Percentiles rank a stretch among this genome's conserved stretches.
Conservation (phyloP, 1,140 invertebrate genomes). For the Neodiprion virginianus region DNA sequence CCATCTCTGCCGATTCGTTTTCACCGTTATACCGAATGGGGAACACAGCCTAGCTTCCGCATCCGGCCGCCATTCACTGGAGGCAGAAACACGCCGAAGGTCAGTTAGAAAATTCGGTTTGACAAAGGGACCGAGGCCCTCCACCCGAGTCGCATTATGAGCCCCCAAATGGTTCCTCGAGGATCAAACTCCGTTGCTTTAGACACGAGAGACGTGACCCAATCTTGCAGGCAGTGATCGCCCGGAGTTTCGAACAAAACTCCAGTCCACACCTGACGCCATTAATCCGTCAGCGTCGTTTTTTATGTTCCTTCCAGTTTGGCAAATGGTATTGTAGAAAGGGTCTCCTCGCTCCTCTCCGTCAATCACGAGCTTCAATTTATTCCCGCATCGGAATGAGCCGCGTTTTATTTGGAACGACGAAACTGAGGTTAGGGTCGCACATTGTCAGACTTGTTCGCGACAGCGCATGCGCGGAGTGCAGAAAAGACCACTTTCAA, state of each 20-base stretch:
- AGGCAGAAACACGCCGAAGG: too few relatives aligned
- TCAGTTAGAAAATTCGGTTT: background rate
- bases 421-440: too few relatives aligned
- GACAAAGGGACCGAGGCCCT: background rate
- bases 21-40: too few relatives aligned
- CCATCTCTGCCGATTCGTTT: too few relatives aligned
- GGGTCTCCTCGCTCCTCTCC: slow-evolving; percentile 9
- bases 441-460: too few relatives aligned
- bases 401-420: too few relatives aligned
- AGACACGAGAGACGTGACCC: slow-evolving; percentile 30
- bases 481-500: too few relatives aligned
- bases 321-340: too few relatives aligned
- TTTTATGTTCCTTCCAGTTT: background rate
- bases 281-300: slow-evolving; percentile 35
- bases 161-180: background rate
- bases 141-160: background rate
- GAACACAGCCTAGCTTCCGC: too few relatives aligned
- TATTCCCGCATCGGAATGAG: background rate
- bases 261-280: slow-evolving; percentile 30
- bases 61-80: too few relatives aligned
- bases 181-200: background rate
- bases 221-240: slow-evolving; percentile 29
- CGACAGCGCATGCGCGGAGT: too few relatives aligned
- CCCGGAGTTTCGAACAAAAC: background rate
- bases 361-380: background rate